A percentile compares a stretch with the other conserved stretches of the same genome.
These are phyloP conservation scores for Invenusta paracnida DNA, from an alignment of 2,888 invertebrate genomes.

Conservation along the genomic window DNA sequence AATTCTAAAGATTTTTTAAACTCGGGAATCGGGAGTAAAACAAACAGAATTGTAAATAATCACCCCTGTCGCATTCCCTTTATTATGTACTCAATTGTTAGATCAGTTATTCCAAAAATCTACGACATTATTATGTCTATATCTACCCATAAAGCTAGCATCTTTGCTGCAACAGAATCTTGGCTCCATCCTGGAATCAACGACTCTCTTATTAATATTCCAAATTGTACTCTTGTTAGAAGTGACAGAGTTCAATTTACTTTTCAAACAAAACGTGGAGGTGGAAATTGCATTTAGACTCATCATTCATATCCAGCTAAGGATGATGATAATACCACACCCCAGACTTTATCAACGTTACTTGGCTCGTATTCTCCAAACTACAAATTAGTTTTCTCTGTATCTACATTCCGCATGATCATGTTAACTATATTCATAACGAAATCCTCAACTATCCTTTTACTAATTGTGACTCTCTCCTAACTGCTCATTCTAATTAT, in stretches of 20 bases:
- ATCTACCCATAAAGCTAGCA: neutral
- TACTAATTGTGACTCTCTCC: too few species aligned
- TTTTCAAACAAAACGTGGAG: conserved; percentile 10
- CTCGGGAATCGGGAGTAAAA: neutral
- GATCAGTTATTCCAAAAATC: conserved; percentile 4
- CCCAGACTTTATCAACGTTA: neutral
- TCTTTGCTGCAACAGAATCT: neutral
- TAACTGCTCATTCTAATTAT: too few species aligned
- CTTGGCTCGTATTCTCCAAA: neutral
- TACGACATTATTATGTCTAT: neutral
- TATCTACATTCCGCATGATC: too few species aligned
- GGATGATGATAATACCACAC: neutral
- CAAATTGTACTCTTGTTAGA: conserved; percentile 12
- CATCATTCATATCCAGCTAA: conserved; percentile 11
- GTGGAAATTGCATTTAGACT: neutral
- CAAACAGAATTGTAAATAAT: conserved; percentile 11
- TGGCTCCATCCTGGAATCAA: neutral
- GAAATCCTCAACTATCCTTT: too few species aligned
- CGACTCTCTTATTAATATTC: conserved; percentile 12
- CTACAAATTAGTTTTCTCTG: too few species aligned
- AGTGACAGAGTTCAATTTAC: conserved; percentile 6
- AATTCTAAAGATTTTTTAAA: neutral
- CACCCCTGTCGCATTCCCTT: neutral
- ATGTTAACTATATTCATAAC: too few species aligned
- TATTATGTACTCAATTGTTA: conserved; percentile 5